Evolutionary conservation across 1,140 invertebrate genomes (phyloP), one percentile per base, ranked within the genome.

Genomic region (Drosophila oshimai): DNA sequence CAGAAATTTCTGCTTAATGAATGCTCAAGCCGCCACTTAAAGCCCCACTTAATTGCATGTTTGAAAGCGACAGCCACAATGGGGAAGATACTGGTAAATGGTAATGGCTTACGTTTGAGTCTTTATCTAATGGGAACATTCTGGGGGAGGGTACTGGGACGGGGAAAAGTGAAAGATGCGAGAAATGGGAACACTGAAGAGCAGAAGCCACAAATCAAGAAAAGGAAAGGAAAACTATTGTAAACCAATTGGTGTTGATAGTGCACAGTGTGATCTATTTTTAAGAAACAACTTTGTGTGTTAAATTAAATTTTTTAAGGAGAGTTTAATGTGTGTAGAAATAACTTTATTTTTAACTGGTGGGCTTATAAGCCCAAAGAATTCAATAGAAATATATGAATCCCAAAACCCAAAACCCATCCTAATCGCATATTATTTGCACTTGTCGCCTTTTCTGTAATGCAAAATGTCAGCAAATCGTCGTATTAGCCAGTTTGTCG

Each of bases 81-180:
- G 12, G 26, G 6, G 9, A 9, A 45, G 39, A 47, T 58, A 36
- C 22, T 58, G 57, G 24, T 28, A 22, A 62, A 64, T 65, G 57
- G 42, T 65, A 49, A 65, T 65, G 42, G 17, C 47, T 39, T 31
- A 12, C 26, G 4, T 70, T 31, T 31, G n/a, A n/a, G 24, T 44
- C 28, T 71, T 39, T 42, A 26, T 49, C 53, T 29, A 49, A 70
- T 70, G 58, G 65, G 53, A 71, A 42, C 24, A 71, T 70, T 65
- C 42, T 65, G 58, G 1, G 0, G 17, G 24, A 7, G 29, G 61
- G 46, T 46, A 28, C 31, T 45, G 18, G 39, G 44, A 9, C 31
- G 22, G 2, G 20, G 28, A 18, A 61, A 72, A 53, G 55, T 61
- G 68, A 72, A 72, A 72, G 68, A 71, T 47, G 5, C 7, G 1